Evolutionary conservation across 2,797 vertebrate genomes (phyloP).

Genomic region (Falco berigora): DNA sequence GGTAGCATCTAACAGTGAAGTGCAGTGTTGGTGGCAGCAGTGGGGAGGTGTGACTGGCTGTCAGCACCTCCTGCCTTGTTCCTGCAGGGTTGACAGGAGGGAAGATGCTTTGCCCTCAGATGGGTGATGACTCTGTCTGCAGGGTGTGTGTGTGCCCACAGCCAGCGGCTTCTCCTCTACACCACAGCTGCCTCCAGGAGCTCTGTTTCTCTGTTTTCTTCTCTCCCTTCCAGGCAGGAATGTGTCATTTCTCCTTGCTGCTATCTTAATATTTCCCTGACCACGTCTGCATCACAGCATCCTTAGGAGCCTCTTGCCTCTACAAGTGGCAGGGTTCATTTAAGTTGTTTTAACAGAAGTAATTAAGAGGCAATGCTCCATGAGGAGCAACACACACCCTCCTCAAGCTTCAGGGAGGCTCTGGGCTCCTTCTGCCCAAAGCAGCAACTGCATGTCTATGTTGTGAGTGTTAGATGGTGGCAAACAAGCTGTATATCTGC

Average conservation of each 20-base stretch:
- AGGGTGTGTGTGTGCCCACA: not conserved
- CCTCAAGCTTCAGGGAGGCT: not conserved
- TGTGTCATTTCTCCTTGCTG: not conserved
- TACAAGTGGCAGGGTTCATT: not conserved
- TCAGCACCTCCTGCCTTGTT: not conserved
- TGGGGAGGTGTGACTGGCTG: not conserved
- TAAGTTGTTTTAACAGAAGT: not conserved
- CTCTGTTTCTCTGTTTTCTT: not conserved
- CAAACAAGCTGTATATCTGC: not conserved
- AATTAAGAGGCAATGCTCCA: not conserved
- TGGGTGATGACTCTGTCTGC: fast-evolving
- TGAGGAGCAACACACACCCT: not conserved
- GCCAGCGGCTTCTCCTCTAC: not conserved
- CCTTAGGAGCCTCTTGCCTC: not conserved
- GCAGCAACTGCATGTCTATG: not conserved
- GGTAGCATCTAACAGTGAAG: fast-evolving
- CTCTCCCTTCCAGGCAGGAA: not conserved
- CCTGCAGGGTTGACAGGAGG: not conserved
- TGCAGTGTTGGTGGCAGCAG: fast-evolving
- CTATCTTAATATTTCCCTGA: not conserved
- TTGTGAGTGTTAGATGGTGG: not conserved
- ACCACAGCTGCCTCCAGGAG: not conserved
- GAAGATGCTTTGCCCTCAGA: not conserved
- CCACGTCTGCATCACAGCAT: not conserved
- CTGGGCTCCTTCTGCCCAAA: not conserved